Conservation (phyloP, 2,888 invertebrate genomes). For the Noctua fimbriata region DNA sequence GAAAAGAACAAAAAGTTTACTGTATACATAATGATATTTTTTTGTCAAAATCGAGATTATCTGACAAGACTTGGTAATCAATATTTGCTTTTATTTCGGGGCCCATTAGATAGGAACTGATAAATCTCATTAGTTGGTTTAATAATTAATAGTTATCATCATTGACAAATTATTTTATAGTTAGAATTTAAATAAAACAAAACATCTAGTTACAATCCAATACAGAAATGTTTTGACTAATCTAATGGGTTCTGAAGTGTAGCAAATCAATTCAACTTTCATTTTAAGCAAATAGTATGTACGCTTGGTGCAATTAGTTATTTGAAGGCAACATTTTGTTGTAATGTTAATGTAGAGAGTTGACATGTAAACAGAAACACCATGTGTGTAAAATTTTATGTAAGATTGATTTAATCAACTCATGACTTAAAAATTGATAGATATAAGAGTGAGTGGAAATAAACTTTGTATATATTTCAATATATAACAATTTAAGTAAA, state of each 20-base stretch:
- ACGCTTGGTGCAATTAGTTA: slow-evolving; percentile 84
- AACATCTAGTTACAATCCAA: slow-evolving; percentile 43
- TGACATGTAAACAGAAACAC: slow-evolving; percentile 82
- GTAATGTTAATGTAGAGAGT: slow-evolving; percentile 79
- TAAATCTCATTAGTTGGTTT: slow-evolving; percentile 63
- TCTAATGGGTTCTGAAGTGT: slow-evolving; percentile 62
- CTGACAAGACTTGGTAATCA: slow-evolving; percentile 57
- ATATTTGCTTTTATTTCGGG: slow-evolving; percentile 47
- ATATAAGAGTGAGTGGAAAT: slow-evolving; percentile 87
- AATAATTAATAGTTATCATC: slow-evolving; percentile 49
- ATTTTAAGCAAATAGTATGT: slow-evolving; percentile 70
- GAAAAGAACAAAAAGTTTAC: slow-evolving; percentile 78
- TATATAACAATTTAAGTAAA: slow-evolving; percentile 89
- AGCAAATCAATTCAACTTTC: slow-evolving; percentile 52
- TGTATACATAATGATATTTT: slow-evolving; percentile 58
- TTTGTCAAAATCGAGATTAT: slow-evolving; percentile 60
- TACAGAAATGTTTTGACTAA: slow-evolving; percentile 53
- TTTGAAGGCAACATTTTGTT: slow-evolving; percentile 78
- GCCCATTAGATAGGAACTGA: slow-evolving; percentile 58
- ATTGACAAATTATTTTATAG: slow-evolving; percentile 58
- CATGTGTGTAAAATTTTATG: slow-evolving; percentile 83
- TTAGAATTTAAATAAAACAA: slow-evolving; percentile 50
- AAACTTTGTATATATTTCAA: slow-evolving; percentile 89
- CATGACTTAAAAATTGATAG: slow-evolving; percentile 88
- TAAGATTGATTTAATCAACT: slow-evolving; percentile 89